Percentiles rank a stretch among this genome's conserved stretches.
These are phyloP conservation scores for Drepanosiphum platanoidis DNA, from an alignment of 2,888 invertebrate genomes.

Conservation along the genomic window DNA sequence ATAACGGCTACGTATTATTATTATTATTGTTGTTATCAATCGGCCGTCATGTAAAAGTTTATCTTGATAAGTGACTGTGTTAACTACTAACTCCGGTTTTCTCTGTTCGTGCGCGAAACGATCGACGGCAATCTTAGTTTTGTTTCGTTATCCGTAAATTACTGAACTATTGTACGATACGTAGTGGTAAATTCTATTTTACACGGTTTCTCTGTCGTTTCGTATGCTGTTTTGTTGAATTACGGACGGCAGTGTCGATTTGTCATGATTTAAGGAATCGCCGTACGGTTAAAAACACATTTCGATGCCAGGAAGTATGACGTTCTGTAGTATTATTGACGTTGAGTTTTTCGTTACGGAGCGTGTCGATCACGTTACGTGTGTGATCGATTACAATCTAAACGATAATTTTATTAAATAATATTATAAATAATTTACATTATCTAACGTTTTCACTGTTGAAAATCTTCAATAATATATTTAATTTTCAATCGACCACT, in stretches of 20 bases:
- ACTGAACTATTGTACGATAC: background rate
- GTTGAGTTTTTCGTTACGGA: background rate
- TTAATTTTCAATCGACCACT: background rate
- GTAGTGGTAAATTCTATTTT: background rate
- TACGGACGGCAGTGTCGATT: background rate
- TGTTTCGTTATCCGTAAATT: background rate
- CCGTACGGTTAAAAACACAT: background rate
- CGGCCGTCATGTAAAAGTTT: background rate
- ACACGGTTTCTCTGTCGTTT: background rate
- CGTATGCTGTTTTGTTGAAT: background rate
- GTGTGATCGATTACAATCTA: background rate
- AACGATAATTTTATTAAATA: background rate
- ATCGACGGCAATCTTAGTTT: background rate
- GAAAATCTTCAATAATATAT: background rate
- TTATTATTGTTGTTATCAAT: constrained; percentile 36
- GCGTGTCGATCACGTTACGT: background rate
- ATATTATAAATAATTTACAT: background rate
- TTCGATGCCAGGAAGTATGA: constrained; percentile 57
- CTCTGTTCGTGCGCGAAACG: background rate
- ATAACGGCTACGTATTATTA: background rate
- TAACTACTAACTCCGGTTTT: too few species aligned
- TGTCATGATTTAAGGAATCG: constrained; percentile 21
- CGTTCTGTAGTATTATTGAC: background rate
- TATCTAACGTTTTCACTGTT: too few species aligned
- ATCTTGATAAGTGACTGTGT: constrained; percentile 13